A percentile compares a stretch with the other conserved stretches of the same genome.
Conservation (phyloP, 2,888 invertebrate genomes). For the Antitype chi region DNA sequence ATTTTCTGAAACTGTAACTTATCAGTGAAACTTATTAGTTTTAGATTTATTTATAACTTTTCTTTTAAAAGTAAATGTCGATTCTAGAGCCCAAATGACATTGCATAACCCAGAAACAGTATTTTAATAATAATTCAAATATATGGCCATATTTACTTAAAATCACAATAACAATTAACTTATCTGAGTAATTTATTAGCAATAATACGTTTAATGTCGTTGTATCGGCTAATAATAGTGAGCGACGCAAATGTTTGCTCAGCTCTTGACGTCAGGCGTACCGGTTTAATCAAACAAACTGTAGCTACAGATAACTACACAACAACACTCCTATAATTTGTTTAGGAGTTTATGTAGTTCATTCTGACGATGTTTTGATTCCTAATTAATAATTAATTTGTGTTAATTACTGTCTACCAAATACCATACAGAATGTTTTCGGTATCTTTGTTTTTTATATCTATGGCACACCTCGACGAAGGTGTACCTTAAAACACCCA, state of each 20-base stretch:
- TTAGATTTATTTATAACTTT: not conserved
- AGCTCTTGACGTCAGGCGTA: conserved; percentile 39
- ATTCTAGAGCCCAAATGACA: conserved; percentile 8
- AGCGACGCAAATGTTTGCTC: conserved; percentile 42
- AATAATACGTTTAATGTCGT: conserved; percentile 22
- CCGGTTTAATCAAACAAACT: conserved; percentile 19
- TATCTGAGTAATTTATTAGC: conserved; percentile 47
- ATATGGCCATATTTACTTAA: conserved; percentile 36
- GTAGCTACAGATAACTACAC: conserved; percentile 12
- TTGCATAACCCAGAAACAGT: conserved; percentile 19
- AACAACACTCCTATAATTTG: conserved; percentile 13
- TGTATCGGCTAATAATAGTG: conserved; percentile 48
- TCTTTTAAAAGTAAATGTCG: not conserved
- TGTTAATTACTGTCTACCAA: not conserved
- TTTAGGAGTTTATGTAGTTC: conserved; percentile 6
- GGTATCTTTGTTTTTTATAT: not conserved
- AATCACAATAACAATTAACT: conserved; percentile 41
- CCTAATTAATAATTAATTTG: not conserved
- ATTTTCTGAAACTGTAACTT: not conserved
- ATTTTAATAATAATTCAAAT: conserved; percentile 45
- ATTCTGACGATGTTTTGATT: not conserved
- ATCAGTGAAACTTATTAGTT: too few species aligned
- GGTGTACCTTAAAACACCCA: not conserved
- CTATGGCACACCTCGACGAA: not conserved
- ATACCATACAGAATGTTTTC: not conserved